A percentile compares a stretch with the other conserved stretches of the same genome.
Evolutionary conservation across 1,140 invertebrate species (phyloP).

Genomic region (Archivesica marissinica): DNA sequence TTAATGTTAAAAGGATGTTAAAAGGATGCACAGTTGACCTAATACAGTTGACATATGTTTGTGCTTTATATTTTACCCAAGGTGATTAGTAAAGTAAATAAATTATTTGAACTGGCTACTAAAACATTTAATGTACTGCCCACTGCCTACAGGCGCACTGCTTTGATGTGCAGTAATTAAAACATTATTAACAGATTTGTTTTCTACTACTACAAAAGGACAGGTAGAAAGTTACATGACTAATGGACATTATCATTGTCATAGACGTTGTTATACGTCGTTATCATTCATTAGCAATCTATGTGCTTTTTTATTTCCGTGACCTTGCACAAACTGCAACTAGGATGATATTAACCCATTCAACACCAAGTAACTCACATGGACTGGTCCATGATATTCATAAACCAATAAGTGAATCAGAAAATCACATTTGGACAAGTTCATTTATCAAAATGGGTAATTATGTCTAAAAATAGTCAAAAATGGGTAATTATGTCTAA

Average conservation of each 20-base stretch:
- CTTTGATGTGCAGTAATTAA: slow-evolving; percentile 38
- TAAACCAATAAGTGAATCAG: no score
- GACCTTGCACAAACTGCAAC: no score
- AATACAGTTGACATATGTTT: neutral
- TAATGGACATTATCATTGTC: neutral
- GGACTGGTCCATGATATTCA: no score
- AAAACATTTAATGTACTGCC: slow-evolving; percentile 25
- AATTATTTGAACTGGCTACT: slow-evolving; percentile 43
- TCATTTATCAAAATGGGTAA: no score
- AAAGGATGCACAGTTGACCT: slow-evolving; percentile 3
- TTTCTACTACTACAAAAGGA: neutral
- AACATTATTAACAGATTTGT: slow-evolving; percentile 27
- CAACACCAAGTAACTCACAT: no score
- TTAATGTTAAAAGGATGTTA: slow-evolving; percentile 9
- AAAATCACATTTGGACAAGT: no score
- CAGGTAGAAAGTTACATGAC: neutral
- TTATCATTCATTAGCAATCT: no score
- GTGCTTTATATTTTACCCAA: slow-evolving; percentile 2
- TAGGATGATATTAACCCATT: no score
- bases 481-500: no score
- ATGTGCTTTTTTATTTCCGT: no score
- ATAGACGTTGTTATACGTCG: neutral
- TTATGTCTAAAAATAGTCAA: no score
- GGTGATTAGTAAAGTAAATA: slow-evolving; percentile 30
- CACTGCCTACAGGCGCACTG: neutral